Percentiles rank a stretch among this genome's conserved stretches.
Evolutionary conservation across 2,888 invertebrate species (phyloP).

Genomic region (Cacoxenus indagator): DNA sequence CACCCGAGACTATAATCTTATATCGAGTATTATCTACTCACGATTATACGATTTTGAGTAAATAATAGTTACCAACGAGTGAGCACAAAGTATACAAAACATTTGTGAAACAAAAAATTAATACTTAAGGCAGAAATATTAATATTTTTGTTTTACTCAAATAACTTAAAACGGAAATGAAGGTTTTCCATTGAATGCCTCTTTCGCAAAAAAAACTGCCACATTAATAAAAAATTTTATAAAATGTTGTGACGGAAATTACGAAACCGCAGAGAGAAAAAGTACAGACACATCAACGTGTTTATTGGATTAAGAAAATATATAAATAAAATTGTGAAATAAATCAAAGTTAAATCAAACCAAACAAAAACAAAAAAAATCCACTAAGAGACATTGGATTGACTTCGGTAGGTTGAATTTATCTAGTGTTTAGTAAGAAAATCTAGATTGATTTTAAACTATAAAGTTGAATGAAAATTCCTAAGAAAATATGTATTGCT

Average conservation of each 20-base stretch:
- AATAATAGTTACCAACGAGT: too few species aligned
- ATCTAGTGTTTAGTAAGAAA: too few species aligned
- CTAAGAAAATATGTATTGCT: too few species aligned
- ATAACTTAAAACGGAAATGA: conserved; percentile 2
- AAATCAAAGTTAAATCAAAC: conserved; percentile 3
- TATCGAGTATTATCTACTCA: too few species aligned
- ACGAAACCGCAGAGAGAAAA: conserved; percentile 2
- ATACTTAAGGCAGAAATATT: neutral
- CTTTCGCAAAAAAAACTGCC: neutral
- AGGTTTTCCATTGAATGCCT: conserved; percentile 1
- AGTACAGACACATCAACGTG: neutral
- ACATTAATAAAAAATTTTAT: neutral
- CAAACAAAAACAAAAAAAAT: too few species aligned
- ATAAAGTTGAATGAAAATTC: too few species aligned
- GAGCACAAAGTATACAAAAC: too few species aligned
- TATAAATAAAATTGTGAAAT: neutral
- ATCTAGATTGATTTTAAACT: too few species aligned
- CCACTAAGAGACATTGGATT: too few species aligned
- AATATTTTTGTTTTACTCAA: neutral
- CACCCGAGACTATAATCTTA: too few species aligned
- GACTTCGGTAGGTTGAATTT: too few species aligned
- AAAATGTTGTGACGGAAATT: conserved; percentile 12
- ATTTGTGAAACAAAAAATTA: neutral
- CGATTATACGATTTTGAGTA: too few species aligned
- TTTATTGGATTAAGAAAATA: neutral